These are phyloP conservation scores for Subacronicta megacephala DNA, from an alignment of 2,888 invertebrate genomes.

Conservation along the genomic window DNA sequence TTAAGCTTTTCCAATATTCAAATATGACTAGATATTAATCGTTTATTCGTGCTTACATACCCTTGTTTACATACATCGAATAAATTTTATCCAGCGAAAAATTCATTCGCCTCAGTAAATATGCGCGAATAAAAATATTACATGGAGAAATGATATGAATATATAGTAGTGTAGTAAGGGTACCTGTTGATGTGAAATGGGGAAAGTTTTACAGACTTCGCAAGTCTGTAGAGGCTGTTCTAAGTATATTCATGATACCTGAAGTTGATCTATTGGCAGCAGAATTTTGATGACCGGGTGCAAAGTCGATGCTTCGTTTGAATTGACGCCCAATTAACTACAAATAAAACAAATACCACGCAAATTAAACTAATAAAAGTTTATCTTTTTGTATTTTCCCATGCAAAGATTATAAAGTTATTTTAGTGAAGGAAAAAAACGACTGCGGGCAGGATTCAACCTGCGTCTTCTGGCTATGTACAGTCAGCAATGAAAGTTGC, in stretches of 20 bases:
- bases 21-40: background rate
- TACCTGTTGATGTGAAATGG: conserved; percentile 54
- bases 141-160: conserved; percentile 38
- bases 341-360: too few species aligned
- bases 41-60: background rate
- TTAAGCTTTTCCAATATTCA: background rate
- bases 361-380: too few species aligned
- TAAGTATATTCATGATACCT: conserved; percentile 45
- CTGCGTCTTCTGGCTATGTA: too few species aligned
- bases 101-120: conserved; percentile 19
- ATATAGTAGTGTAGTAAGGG: conserved; percentile 51
- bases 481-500: too few species aligned
- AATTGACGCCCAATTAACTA: conserved; percentile 1
- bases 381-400: too few species aligned
- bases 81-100: conserved; percentile 30
- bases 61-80: conserved; percentile 13
- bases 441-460: too few species aligned
- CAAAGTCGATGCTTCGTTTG: conserved; percentile 18
- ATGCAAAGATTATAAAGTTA: too few species aligned
- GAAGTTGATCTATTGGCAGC: conserved; percentile 22
- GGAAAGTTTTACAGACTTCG: conserved; percentile 41
- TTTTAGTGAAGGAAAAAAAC: too few species aligned
- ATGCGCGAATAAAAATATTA: conserved; percentile 37
- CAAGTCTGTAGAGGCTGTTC: background rate
- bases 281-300: conserved; percentile 26